Evolutionary conservation across 2,113 vertebrate species (phyloP).

Genomic region (Marmota monax): DNA sequence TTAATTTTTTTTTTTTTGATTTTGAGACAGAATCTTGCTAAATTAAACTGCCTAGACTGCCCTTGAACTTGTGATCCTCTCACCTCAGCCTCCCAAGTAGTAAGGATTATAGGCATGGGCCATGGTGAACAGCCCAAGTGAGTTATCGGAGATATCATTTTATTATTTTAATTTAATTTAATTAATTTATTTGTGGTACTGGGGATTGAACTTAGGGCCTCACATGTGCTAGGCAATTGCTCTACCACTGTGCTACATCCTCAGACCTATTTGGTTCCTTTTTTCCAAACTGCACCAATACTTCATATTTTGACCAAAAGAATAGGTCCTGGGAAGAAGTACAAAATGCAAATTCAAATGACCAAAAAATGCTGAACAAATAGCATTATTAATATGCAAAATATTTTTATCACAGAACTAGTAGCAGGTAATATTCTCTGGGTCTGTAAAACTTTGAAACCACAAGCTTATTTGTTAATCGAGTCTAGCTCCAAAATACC

Average conservation of each 20-base stretch:
- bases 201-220: no score
- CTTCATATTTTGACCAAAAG: constrained; percentile 89
- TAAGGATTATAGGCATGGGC: no score
- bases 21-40: no score
- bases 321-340: constrained; percentile 90
- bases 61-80: no score
- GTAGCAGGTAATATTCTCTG: constrained; percentile 91
- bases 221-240: not conserved
- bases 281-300: constrained; percentile 85
- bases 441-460: constrained; percentile 92
- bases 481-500: constrained; percentile 91
- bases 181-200: no score
- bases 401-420: constrained; percentile 94
- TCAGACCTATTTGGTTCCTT: not conserved
- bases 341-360: constrained; percentile 94
- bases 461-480: constrained; percentile 92
- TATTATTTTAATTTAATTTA: not conserved
- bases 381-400: constrained; percentile 95
- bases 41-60: no score
- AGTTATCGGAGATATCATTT: not conserved
- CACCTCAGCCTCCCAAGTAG: no score
- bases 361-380: constrained; percentile 91
- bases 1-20: no score
- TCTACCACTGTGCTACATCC: not conserved
- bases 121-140: no score